These are phyloP conservation scores for Lampris megalopsis DNA, from an alignment of 2,113 vertebrate species.

Conservation along the genomic window DNA sequence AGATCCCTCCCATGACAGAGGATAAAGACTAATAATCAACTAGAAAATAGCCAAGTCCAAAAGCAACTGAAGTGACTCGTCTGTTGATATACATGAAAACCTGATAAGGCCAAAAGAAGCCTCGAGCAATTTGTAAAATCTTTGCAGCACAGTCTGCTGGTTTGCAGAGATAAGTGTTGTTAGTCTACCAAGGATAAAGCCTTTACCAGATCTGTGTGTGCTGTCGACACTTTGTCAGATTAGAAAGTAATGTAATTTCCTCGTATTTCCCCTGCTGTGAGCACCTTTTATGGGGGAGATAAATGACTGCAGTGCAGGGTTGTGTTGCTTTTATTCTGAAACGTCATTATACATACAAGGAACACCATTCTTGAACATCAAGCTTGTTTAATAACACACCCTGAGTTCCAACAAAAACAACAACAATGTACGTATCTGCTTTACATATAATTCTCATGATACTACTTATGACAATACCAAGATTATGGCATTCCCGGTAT, in stretches of 20 bases:
- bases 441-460: too few relatives aligned
- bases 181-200: conserved; percentile 7
- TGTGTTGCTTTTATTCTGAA: conserved; percentile 14
- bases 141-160: conserved; percentile 15
- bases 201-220: conserved; percentile 18
- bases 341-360: background rate
- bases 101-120: conserved; percentile 6
- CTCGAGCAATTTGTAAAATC: conserved; percentile 26
- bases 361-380: too few relatives aligned
- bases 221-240: conserved; percentile 46
- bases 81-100: background rate
- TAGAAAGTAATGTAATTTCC: conserved; percentile 64
- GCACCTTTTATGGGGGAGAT: conserved; percentile 10
- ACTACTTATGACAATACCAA: too few relatives aligned
- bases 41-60: background rate
- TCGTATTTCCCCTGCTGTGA: conserved; percentile 47
- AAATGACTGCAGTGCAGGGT: conserved; percentile 16
- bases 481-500: too few relatives aligned
- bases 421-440: too few relatives aligned
- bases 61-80: background rate
- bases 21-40: conserved; percentile 43
- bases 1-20: conserved; percentile 15
- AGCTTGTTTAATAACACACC: too few relatives aligned
- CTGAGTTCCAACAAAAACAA: too few relatives aligned
- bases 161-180: conserved; percentile 41